phyloP scores from a whole-genome alignment of 2,797 vertebrate species.

The Spheniscus humboldti region DNA sequence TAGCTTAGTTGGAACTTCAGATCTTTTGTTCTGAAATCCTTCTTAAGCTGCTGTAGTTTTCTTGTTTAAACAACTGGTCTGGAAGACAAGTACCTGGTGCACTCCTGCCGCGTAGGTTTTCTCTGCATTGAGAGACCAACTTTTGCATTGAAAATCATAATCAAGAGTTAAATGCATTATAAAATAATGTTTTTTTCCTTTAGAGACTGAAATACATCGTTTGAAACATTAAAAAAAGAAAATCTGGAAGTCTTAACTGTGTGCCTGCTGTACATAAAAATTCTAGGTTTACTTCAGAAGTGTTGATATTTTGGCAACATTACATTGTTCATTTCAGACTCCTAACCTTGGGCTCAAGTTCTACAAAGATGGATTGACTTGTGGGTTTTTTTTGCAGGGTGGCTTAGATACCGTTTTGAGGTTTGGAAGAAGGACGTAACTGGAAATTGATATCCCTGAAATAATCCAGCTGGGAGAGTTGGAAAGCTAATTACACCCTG shows the following conservation, averaged over 20 bases:
- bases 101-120: background rate
- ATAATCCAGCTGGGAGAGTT: background rate
- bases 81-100: background rate
- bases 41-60: background rate
- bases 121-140: background rate
- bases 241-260: background rate
- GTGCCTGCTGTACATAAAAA: background rate
- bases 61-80: background rate
- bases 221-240: background rate
- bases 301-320: background rate
- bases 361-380: background rate
- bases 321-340: background rate
- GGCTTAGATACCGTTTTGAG: background rate
- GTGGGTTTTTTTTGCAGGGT: fast-evolving
- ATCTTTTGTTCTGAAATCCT: conserved; percentile 33
- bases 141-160: background rate
- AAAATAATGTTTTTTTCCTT: background rate
- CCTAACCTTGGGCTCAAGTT: background rate
- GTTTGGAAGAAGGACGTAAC: background rate
- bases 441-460: background rate
- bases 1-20: conserved; percentile 3
- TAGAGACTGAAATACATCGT: background rate
- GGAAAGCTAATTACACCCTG: background rate
- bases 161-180: background rate
- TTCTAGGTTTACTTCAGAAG: background rate